phyloP scores from a whole-genome alignment of 2,797 vertebrate genomes.

The Acrossocheilus fasciatus region DNA sequence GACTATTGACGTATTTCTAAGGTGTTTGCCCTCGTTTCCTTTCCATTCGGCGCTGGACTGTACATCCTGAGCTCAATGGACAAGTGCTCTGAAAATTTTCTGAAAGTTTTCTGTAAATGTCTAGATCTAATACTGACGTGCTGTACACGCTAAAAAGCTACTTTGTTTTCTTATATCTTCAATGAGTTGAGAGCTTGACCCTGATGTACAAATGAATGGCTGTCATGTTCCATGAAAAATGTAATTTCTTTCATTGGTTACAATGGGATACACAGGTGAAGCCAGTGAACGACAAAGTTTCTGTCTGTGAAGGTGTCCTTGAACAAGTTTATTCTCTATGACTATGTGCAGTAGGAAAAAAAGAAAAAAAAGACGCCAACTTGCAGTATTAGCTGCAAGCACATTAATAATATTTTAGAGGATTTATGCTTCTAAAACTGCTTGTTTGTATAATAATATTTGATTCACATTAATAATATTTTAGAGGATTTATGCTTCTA shows the following conservation, averaged over 20 bases:
- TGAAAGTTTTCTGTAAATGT: not conserved
- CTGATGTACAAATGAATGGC: not conserved
- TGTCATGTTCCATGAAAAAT: not conserved
- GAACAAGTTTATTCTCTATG: not conserved
- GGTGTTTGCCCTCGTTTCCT: not conserved
- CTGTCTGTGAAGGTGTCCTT: constrained; percentile 5
- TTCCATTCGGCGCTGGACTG: not conserved
- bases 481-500: not conserved
- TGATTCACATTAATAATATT: not conserved
- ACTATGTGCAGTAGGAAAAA: not conserved
- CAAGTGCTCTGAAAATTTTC: too few relatives aligned
- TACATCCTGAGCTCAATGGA: not conserved
- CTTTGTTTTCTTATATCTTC: not conserved
- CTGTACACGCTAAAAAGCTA: not conserved
- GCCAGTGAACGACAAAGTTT: not conserved
- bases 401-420: not conserved
- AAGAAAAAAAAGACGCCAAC: not conserved
- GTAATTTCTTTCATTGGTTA: not conserved
- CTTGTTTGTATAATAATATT: not conserved
- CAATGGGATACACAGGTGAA: not conserved
- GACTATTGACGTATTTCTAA: not conserved
- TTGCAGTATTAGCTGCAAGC: not conserved
- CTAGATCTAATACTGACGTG: not conserved
- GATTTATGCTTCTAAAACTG: not conserved
- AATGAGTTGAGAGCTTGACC: not conserved